Evolutionary conservation across 2,797 vertebrate species (phyloP).

Genomic region (Eidolon dupreanum): DNA sequence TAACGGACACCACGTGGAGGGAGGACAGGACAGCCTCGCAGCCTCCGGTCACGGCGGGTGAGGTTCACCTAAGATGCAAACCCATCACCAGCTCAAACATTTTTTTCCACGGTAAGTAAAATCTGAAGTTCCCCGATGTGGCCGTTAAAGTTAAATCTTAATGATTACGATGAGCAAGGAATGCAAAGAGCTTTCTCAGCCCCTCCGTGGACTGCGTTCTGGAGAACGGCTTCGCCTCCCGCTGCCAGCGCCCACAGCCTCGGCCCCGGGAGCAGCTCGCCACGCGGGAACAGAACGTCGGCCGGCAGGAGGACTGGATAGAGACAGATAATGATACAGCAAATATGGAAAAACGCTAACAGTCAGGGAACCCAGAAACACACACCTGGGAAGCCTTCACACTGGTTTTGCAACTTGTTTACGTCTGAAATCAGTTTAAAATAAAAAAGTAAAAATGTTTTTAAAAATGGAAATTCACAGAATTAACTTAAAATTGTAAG

Average conservation of each 20-base stretch:
- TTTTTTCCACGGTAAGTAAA: slow-evolving; percentile 46
- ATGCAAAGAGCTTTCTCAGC: slow-evolving; percentile 26
- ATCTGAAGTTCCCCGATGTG: slow-evolving; percentile 39
- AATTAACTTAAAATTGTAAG: background rate
- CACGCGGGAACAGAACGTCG: background rate
- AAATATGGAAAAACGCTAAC: slow-evolving; percentile 1
- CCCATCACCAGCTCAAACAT: slow-evolving; percentile 21
- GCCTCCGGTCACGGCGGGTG: background rate
- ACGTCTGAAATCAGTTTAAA: background rate
- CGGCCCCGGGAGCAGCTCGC: background rate
- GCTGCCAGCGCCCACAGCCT: background rate
- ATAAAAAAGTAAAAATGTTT: background rate
- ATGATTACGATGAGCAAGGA: slow-evolving; percentile 33
- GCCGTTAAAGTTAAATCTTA: slow-evolving; percentile 61
- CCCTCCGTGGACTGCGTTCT: background rate
- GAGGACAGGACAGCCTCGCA: background rate
- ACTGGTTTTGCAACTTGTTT: background rate
- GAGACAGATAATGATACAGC: background rate
- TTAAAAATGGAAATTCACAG: background rate
- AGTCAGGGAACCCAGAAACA: background rate
- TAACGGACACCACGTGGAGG: background rate
- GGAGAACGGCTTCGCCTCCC: background rate
- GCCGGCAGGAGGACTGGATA: too few relatives aligned
- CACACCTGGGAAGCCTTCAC: background rate
- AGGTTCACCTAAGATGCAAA: slow-evolving; percentile 35